phyloP scores from a whole-genome alignment of 2,888 invertebrate species.

The Nasonia oneida region DNA sequence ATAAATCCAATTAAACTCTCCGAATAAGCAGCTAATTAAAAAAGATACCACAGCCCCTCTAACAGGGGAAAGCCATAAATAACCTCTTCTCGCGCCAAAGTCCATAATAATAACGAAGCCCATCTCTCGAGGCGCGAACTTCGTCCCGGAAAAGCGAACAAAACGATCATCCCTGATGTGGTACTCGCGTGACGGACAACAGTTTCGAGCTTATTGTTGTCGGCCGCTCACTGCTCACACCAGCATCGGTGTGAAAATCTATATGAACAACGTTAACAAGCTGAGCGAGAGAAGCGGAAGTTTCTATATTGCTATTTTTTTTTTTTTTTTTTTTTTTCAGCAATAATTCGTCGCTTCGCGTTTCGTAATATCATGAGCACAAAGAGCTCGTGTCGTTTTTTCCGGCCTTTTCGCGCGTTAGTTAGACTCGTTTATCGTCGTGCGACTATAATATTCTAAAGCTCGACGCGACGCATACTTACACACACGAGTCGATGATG shows the following conservation, averaged over 20 bases:
- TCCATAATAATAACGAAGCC: not conserved
- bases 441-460: not conserved
- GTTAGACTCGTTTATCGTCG: slow-evolving; percentile 39
- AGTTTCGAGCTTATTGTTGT: slow-evolving; percentile 24
- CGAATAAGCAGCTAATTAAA: not conserved
- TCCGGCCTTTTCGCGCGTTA: not conserved
- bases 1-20: not conserved
- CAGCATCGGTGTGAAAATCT: slow-evolving; percentile 1
- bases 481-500: not conserved
- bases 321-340: no score
- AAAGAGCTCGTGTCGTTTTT: not conserved
- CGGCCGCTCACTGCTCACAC: not conserved
- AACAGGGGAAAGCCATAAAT: not conserved
- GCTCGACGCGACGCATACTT: not conserved
- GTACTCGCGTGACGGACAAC: slow-evolving; percentile 22
- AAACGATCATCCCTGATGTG: slow-evolving; percentile 25
- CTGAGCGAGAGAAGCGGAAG: no score
- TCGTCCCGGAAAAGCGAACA: not conserved
- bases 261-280: not conserved
- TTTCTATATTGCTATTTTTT: no score
- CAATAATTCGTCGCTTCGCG: not conserved
- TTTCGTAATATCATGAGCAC: not conserved
- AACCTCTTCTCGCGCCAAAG: not conserved
- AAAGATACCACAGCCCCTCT: not conserved
- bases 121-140: not conserved